These are phyloP conservation scores for Tridacna crocea DNA, from an alignment of 2,888 invertebrate species.

Conservation along the genomic window DNA sequence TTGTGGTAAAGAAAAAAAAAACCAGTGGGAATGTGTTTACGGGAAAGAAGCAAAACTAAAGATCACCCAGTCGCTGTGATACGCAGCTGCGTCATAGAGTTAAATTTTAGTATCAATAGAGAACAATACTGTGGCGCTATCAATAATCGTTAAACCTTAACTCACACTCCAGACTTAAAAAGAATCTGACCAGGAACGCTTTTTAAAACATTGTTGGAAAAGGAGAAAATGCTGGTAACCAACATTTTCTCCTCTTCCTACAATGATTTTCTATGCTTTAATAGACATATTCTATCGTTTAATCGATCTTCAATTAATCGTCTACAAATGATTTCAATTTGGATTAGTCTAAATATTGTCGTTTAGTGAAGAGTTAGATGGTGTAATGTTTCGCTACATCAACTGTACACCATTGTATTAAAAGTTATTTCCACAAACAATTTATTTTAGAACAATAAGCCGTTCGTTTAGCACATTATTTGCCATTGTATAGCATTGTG, in stretches of 20 bases:
- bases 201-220: no score
- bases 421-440: slow-evolving; percentile 4
- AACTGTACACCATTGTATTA: background rate
- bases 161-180: background rate
- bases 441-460: slow-evolving; percentile 36
- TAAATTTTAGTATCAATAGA: slow-evolving; percentile 25
- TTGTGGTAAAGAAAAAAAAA: no score
- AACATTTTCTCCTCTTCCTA: no score
- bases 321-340: no score
- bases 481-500: slow-evolving; percentile 28
- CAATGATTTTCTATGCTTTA: no score
- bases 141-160: slow-evolving; percentile 22
- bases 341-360: no score
- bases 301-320: no score
- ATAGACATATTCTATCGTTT: no score
- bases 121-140: slow-evolving; percentile 15
- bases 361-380: background rate
- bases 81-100: slow-evolving; percentile 16
- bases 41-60: background rate
- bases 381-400: background rate
- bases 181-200: no score
- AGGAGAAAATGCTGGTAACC: no score
- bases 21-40: no score
- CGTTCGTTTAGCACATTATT: slow-evolving; percentile 39
- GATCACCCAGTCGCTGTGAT: slow-evolving; percentile 2